Evolutionary conservation across 2,888 invertebrate genomes (phyloP).

Genomic region (Dolichomitus sp.): DNA sequence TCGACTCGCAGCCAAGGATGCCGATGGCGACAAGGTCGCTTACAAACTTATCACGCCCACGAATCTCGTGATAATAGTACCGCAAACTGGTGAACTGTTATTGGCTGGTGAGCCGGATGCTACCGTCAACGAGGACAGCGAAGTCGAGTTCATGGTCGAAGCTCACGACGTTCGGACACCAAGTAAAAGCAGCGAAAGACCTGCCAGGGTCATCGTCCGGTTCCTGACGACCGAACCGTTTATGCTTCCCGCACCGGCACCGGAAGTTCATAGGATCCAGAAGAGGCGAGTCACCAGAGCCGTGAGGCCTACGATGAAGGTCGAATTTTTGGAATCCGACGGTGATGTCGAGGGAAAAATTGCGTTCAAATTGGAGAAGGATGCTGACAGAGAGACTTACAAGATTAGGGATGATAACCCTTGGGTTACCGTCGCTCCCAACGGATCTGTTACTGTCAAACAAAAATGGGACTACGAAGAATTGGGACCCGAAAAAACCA

Average conservation of each 20-base stretch:
- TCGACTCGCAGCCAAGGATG: slow-evolving; percentile 94
- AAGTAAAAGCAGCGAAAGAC: slow-evolving; percentile 90
- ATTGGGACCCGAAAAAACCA: slow-evolving; percentile 96
- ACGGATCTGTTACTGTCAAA: slow-evolving; percentile 96
- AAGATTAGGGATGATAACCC: slow-evolving; percentile 97
- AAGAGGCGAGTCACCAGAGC: slow-evolving; percentile 91
- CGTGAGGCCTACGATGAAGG: slow-evolving; percentile 97
- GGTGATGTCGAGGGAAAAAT: slow-evolving; percentile 95
- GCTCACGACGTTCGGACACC: slow-evolving; percentile 94
- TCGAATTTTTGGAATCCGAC: slow-evolving; percentile 96
- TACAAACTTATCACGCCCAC: slow-evolving; percentile 94
- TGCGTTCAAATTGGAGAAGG: slow-evolving; percentile 96
- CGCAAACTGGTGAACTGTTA: slow-evolving; percentile 96
- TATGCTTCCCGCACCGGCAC: slow-evolving; percentile 85
- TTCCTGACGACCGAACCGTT: slow-evolving; percentile 86
- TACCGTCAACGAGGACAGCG: slow-evolving; percentile 87
- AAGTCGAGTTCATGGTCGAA: slow-evolving; percentile 91
- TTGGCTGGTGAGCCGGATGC: slow-evolving; percentile 92
- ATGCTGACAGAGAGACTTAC: slow-evolving; percentile 96
- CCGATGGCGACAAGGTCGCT: slow-evolving; percentile 96
- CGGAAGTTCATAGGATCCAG: slow-evolving; percentile 85
- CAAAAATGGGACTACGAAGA: slow-evolving; percentile 99
- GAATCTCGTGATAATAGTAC: slow-evolving; percentile 95
- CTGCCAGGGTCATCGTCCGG: slow-evolving; percentile 93
- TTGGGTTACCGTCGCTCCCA: slow-evolving; percentile 97